phyloP scores from a whole-genome alignment of 2,113 vertebrate genomes.

The Pteruthius melanotis region DNA sequence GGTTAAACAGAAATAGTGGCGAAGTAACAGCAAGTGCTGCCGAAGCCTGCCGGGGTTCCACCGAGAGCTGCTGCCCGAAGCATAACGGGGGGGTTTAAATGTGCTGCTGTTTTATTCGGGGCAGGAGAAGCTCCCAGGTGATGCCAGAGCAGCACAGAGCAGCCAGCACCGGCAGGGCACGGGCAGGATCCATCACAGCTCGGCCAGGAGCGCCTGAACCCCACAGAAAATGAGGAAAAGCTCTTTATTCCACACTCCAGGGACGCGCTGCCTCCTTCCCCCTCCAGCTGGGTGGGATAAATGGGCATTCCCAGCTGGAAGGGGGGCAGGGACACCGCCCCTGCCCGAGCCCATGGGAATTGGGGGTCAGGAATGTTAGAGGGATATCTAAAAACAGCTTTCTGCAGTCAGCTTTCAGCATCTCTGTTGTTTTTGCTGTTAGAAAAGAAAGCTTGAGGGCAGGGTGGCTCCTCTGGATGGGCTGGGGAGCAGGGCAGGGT shows the following conservation, averaged over 20 bases:
- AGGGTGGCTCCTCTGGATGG: background rate
- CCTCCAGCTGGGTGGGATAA: background rate
- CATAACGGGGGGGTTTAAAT: background rate
- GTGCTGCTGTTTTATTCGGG: background rate
- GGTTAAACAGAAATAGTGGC: constrained; percentile 50
- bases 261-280: background rate
- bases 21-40: constrained; percentile 8
- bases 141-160: background rate
- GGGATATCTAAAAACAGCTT: background rate
- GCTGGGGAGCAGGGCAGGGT: background rate
- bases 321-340: background rate
- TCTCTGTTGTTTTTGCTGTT: background rate
- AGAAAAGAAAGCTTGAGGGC: fast-evolving
- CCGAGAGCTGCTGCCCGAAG: background rate
- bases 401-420: background rate
- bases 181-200: background rate
- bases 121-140: background rate
- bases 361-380: fast-evolving
- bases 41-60: constrained; percentile 23
- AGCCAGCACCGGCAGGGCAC: background rate
- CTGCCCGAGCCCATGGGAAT: fast-evolving
- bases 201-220: background rate
- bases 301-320: background rate
- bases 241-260: background rate
- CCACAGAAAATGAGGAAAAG: background rate